Base-by-base conservation (phyloP, 30 jellyfish, hydroid and myxozoan species). In the Phacellophora camtschatica region DNA sequence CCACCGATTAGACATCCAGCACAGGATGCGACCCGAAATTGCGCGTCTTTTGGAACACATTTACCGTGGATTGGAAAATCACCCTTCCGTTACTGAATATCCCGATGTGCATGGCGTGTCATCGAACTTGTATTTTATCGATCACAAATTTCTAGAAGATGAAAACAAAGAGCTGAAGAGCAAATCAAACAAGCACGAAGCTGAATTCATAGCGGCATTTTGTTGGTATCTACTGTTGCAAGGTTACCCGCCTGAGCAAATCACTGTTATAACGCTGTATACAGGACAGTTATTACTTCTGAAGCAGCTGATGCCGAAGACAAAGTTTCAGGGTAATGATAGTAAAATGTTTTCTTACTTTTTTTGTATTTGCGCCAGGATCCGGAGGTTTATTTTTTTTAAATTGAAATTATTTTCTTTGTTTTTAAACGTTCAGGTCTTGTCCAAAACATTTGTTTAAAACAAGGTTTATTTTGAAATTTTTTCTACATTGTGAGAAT, bases 1-100 rank as follows among this genome's bases (percentile, higher is more conserved):
- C 42, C 81, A 72, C 10, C 39, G 89, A 8, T 81, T 92, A 5
- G 80, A 80, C 43, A 80, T 72, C 18, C 98, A 92, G 59, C 96
- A 92, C 74, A 56, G 98, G 33, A 92, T 92, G 98, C 69, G 96
- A 78, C 98, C 98, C 13, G 81, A 33, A 2, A 92, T 92, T 15
- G 88, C 98, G 2, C 22, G 68, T n/a, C 81, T 83, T 39, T 68
- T 92, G 18, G 53, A 56, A 32, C 84, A 66, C 35, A 92, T 92
- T 22, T 92, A 92, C 65, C 98, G 97, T 3, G 64, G 53, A 32
- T 62, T 92, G 83, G 56, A 37, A 36, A 78, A 92, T 73, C 96
- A 85, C 58, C 61, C 84, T 4, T 62, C 93, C 19, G 98, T 85
- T 20, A 23, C 22, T 12, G 24, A 36, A 3, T 80, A 73, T 56